Evolutionary conservation across 2,113 vertebrate species (phyloP), one percentile per base, ranked within the genome.

Genomic region (Nesoenas mayeri): DNA sequence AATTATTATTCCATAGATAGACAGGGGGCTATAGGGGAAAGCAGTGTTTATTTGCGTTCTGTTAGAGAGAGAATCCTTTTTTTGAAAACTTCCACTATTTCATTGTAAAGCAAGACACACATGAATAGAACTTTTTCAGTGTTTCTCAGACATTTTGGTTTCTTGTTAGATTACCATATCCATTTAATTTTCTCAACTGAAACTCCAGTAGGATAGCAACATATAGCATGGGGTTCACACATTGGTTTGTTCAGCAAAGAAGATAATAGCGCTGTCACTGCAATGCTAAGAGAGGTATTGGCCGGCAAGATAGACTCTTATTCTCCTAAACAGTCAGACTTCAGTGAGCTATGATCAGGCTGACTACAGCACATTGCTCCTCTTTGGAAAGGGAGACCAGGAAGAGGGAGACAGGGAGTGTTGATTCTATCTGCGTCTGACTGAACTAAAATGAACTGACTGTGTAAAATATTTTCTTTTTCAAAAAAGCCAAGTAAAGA

Each of bases 11-110:
- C 75, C 88, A 72, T 53, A 89, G 72, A 64, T 57, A 95, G 72
- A 44, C 24, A 80, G 44, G 18, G 7, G 25, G 51, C 32, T 96
- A 75, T 51, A 48, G 36, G 25, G 64, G 20, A 66, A 87, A 67
- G 34, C 17, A 40, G 66, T 82, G 72, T 97, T 97, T 98, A 96
- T 97, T 97, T 97, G 78, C 90, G 96, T 97, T 95, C 94, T 97
- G 93, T 95, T 89, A 89, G 92, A 94, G 73, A 79, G 80, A 96
- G 53, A 95, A 97, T 88, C 21, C 12, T 88, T 93, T 96, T 96
- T 97, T 83, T 88, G 73, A 92, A 96, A 96, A 78, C 64, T 91
- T 74, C n/a, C 86, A 56, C 31, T 83, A 73, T 89, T 96, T 95
- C 79, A 56, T 85, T 91, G 90, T 93, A 95, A 95, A 93, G 53